Evolutionary conservation across 2,113 vertebrate genomes (phyloP).

Genomic region (Labeo rohita): DNA sequence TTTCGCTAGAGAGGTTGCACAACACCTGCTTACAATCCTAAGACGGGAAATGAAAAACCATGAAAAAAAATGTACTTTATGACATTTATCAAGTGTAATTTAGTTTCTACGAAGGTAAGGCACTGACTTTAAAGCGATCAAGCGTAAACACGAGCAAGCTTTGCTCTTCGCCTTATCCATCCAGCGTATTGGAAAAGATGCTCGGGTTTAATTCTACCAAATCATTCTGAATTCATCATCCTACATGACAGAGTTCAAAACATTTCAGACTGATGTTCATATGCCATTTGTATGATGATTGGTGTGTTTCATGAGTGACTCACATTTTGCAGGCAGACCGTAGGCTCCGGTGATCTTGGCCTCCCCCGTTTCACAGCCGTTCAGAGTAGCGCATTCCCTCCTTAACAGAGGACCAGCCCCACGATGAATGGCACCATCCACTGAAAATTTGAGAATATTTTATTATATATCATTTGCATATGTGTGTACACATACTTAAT

Average conservation of each 20-base stretch:
- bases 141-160: background rate
- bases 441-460: constrained; percentile 64
- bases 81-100: constrained; percentile 35
- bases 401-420: constrained; percentile 82
- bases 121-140: constrained; percentile 16
- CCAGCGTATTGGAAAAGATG: background rate
- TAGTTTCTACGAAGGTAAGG: background rate
- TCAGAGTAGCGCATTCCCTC: constrained; percentile 83
- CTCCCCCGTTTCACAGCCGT: constrained; percentile 83
- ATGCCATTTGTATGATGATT: background rate
- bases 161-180: constrained; percentile 1
- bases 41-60: background rate
- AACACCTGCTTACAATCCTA: constrained; percentile 33
- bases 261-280: constrained; percentile 12
- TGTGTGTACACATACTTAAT: background rate
- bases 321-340: constrained; percentile 86
- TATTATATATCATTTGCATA: background rate
- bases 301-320: constrained; percentile 65
- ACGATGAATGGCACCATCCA: constrained; percentile 88
- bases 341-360: constrained; percentile 88
- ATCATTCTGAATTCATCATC: constrained; percentile 2
- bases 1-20: constrained; percentile 34
- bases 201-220: background rate
- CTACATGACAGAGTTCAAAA: background rate
- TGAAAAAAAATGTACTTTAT: background rate